Evolutionary conservation across 1,140 invertebrate species (phyloP), one percentile per base, ranked within the genome.

Genomic region (Orchesella cincta): DNA sequence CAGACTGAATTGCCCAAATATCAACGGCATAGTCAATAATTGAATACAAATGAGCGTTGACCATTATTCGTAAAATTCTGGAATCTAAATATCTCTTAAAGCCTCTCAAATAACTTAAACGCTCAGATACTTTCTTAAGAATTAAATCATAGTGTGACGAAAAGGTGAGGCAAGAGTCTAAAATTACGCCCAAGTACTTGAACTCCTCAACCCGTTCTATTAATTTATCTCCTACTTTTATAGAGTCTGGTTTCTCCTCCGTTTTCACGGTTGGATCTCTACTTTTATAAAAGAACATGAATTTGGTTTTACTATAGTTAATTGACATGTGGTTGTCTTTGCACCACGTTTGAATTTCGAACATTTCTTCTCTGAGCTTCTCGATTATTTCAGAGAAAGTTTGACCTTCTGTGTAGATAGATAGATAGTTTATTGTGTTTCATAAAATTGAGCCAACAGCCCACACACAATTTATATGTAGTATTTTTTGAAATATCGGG

Each of bases 1-100:
- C 57, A 23, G n/a, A 12, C 23, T 64, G 57, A 23, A 64, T 29
- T 64, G 57, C 57, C 57, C 57, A 64, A n/a, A 64, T 64, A 23
- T 64, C 57, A 23, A 64, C 23, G 12, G n/a, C 57, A 29, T 64
- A 64, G 8, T 64, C 57, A 23, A 64, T 64, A 12, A 64, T n/a
- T 8, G 57, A 64, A 29, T 12, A 8, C 12, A 64, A 8, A 29
- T 64, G 23, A 8, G 57, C 57, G 23, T 64, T 64, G 5, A 64
- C 28, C 23, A 29, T 8, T 23, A 64, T 23, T 23, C 23, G 5
- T 5, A 64, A 8, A 12, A 64, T 8, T 12, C 28, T 64, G 23
- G 28, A 12, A 8, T 8, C 23, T 29, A 64, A 12, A 23, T 12
- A 64, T 23, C 57, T n/a, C 23, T 64, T 64, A 29, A 64, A 23